Evolutionary conservation across 2,113 vertebrate genomes (phyloP).

Genomic region (Orthonyx spaldingii): DNA sequence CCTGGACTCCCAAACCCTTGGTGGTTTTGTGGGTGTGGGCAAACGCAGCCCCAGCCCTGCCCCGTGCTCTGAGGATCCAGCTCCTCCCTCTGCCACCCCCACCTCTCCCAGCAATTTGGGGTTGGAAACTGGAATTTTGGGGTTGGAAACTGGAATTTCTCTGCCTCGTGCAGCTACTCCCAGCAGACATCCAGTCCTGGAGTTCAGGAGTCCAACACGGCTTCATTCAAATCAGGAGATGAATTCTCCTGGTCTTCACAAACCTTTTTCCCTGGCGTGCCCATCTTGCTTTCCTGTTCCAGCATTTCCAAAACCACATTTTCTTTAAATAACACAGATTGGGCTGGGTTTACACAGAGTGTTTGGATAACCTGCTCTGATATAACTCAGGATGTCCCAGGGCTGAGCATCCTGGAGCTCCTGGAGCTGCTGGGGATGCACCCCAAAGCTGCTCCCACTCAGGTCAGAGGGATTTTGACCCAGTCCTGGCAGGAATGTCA

Average conservation of each 20-base stretch:
- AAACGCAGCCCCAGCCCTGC: not conserved
- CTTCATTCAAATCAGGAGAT: rapidly evolving
- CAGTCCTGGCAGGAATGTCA: not conserved
- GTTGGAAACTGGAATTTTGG: no score
- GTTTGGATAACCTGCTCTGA: not conserved
- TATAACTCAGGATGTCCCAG: rapidly evolving
- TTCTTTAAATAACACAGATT: not conserved
- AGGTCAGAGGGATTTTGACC: rapidly evolving
- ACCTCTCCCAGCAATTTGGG: rapidly evolving
- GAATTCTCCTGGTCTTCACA: no score
- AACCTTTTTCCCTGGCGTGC: rapidly evolving
- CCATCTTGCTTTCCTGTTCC: rapidly evolving
- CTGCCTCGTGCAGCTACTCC: rapidly evolving
- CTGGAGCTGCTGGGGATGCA: not conserved
- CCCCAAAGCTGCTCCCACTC: not conserved
- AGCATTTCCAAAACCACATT: rapidly evolving
- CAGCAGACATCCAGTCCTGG: rapidly evolving
- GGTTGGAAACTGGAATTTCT: not conserved
- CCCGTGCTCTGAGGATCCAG: not conserved
- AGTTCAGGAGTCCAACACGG: not conserved
- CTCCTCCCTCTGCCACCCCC: not conserved
- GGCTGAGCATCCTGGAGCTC: not conserved
- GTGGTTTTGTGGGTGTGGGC: not conserved
- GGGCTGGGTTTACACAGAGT: not conserved
- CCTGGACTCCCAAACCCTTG: not conserved